phyloP scores from a whole-genome alignment of 1,140 invertebrate genomes.

The Onthophagus taurus region DNA sequence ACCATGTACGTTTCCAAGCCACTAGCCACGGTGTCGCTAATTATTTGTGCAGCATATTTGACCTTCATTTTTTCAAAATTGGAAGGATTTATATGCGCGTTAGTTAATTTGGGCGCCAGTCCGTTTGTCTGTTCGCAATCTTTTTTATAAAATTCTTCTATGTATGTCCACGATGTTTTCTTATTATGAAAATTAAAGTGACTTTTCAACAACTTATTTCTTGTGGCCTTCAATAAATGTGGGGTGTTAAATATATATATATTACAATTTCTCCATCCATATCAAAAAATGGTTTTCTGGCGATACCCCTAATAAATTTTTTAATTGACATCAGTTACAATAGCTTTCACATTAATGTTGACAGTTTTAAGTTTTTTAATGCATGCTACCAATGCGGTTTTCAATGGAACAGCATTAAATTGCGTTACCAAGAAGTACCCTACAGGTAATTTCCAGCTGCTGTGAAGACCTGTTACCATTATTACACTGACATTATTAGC shows the following conservation, averaged over 20 bases:
- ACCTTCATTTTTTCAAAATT: slow-evolving; percentile 31
- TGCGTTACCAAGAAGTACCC: slow-evolving; percentile 19
- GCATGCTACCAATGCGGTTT: no score
- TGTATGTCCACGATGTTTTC: neutral
- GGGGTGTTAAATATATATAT: slow-evolving; percentile 25
- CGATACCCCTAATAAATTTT: slow-evolving; percentile 20
- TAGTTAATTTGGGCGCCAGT: slow-evolving; percentile 23
- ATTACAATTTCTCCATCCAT: slow-evolving; percentile 17
- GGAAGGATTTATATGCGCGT: slow-evolving; percentile 27
- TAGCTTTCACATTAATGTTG: slow-evolving; percentile 19
- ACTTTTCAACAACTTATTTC: slow-evolving; percentile 23
- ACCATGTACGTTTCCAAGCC: slow-evolving; percentile 19
- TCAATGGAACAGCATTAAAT: slow-evolving; percentile 16
- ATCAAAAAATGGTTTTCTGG: slow-evolving; percentile 20
- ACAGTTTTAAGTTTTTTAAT: slow-evolving; percentile 19
- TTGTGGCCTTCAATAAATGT: slow-evolving; percentile 21
- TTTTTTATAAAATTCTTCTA: slow-evolving; percentile 10
- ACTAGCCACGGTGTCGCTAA: slow-evolving; percentile 23
- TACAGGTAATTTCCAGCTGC: slow-evolving; percentile 26
- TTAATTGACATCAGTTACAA: slow-evolving; percentile 20
- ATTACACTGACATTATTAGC: slow-evolving; percentile 6
- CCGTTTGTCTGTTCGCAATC: slow-evolving; percentile 13
- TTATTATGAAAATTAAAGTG: slow-evolving; percentile 6
- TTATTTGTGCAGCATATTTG: slow-evolving; percentile 27
- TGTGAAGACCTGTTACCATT: slow-evolving; percentile 21